Conservation (phyloP, 2,888 invertebrate species). For the Aspidapion aeneum region DNA sequence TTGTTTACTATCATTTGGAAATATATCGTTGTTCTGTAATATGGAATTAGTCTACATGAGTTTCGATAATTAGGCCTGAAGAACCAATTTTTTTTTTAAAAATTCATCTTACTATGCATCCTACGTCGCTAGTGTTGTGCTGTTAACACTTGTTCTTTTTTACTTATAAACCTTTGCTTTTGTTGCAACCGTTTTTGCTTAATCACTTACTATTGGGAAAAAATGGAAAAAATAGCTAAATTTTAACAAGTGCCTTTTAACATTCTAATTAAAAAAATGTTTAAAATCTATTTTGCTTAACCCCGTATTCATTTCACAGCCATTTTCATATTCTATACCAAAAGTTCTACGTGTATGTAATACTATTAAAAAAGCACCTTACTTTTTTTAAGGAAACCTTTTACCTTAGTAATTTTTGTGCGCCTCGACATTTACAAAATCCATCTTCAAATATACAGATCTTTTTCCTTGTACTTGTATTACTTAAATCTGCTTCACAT, state of each 20-base stretch:
- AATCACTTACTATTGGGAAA: not conserved
- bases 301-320: slow-evolving; percentile 22
- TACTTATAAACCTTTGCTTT: slow-evolving; percentile 10
- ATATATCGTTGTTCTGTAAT: slow-evolving; percentile 52
- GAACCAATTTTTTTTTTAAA: slow-evolving; percentile 43
- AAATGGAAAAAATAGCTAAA: no score
- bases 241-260: not conserved
- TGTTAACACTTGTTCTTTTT: slow-evolving; percentile 30
- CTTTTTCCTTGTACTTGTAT: no score
- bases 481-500: no score
- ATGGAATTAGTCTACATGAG: slow-evolving; percentile 50
- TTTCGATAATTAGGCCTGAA: slow-evolving; percentile 50
- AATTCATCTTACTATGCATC: slow-evolving; percentile 31
- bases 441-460: no score
- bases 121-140: slow-evolving; percentile 42
- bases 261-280: not conserved
- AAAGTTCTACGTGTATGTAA: not conserved
- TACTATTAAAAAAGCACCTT: not conserved
- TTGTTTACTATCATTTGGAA: slow-evolving; percentile 42
- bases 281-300: slow-evolving; percentile 1
- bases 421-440: not conserved
- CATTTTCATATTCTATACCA: slow-evolving; percentile 20
- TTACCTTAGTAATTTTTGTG: not conserved
- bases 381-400: not conserved
- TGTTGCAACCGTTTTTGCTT: slow-evolving; percentile 19